Evolutionary conservation across 2,113 vertebrate genomes (phyloP).

Genomic region (Eudyptes chrysolophus): DNA sequence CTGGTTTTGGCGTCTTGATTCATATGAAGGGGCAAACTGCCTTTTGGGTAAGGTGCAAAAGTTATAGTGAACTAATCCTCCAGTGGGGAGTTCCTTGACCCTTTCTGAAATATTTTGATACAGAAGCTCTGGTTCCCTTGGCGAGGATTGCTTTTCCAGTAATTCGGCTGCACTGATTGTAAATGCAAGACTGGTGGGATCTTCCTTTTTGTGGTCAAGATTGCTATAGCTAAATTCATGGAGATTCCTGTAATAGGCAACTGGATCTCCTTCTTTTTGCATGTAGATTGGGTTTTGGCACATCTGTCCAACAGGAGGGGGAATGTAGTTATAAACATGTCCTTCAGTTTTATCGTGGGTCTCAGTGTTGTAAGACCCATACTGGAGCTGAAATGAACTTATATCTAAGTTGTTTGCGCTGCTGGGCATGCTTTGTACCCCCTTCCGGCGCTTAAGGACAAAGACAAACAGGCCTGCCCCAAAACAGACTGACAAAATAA

Average conservation of each 20-base stretch:
- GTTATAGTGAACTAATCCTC: conserved; percentile 89
- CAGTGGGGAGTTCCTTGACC: conserved; percentile 86
- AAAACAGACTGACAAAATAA: conserved; percentile 95
- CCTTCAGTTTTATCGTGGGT: conserved; percentile 86
- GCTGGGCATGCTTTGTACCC: conserved; percentile 82
- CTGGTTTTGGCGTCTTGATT: conserved; percentile 88
- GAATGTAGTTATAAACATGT: conserved; percentile 95
- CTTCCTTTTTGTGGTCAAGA: conserved; percentile 85
- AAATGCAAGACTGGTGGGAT: conserved; percentile 81
- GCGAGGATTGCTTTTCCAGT: conserved; percentile 83
- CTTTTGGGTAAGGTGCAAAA: conserved; percentile 99
- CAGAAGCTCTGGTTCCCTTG: conserved; percentile 85
- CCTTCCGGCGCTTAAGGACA: conserved; percentile 93
- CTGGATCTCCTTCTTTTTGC: conserved; percentile 91
- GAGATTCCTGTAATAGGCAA: conserved; percentile 92
- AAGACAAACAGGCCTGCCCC: conserved; percentile 97
- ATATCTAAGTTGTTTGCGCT: conserved; percentile 89
- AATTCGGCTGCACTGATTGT: conserved; percentile 92
- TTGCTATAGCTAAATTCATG: conserved; percentile 89
- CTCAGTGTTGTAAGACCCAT: conserved; percentile 89
- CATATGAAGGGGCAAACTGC: conserved; percentile 89
- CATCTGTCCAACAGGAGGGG: conserved; percentile 93
- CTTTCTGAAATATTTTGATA: conserved; percentile 95
- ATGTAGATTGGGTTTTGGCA: conserved; percentile 99
- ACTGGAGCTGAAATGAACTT: conserved; percentile 94